Base-by-base conservation (phyloP, 2,797 vertebrate species). In the Cyclopterus lumpus region DNA sequence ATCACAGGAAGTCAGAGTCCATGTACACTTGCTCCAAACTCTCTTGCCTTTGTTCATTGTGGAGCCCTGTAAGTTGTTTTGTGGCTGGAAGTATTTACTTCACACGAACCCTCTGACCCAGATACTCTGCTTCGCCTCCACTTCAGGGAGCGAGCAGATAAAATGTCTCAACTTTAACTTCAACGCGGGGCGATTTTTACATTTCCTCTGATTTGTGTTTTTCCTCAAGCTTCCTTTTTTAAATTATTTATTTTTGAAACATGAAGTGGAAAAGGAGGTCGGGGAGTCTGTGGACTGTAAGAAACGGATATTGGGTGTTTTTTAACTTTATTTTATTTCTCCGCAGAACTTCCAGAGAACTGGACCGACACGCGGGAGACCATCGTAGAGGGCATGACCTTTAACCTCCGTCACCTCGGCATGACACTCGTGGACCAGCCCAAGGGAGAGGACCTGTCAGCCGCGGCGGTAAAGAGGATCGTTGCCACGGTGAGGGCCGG, bases 281-380 rank as follows among this genome's bases (percentile, higher is more conserved):
- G 7, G 7, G 5, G 38, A 34, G 8, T 70, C 51, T 46, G 66
- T 28, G 32, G 70, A 69, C 24, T 59, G 55, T 36, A 69, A 38
- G 49, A 53, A 30, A 22, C 66, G 53, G 55, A 54, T 72, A 59
- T 79, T 64, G 71, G 30, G 62, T 69, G 71, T 67, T 66, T 88
- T 64, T 11, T 28, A 28, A 28, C 26, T 28, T 53, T 26, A 2
- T 14, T 6, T 53, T 5, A 0, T 24, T 26, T 54, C 5, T 75
- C 40, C 14, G 10, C 65, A 99, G 98, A 99, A 90, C 96, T 99
- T 66, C 96, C 97, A 0, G 98, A 99, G 92, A 98, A 99, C 93
- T 99, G 98, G 98, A 98, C 98, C 0, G 98, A 99, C 86, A 99
- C 97, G 0, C 92, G 96, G 15, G 98, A 99, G 93, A 97, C 96